Conservation (phyloP, 1,140 invertebrate genomes). For the Ooceraea biroi region DNA sequence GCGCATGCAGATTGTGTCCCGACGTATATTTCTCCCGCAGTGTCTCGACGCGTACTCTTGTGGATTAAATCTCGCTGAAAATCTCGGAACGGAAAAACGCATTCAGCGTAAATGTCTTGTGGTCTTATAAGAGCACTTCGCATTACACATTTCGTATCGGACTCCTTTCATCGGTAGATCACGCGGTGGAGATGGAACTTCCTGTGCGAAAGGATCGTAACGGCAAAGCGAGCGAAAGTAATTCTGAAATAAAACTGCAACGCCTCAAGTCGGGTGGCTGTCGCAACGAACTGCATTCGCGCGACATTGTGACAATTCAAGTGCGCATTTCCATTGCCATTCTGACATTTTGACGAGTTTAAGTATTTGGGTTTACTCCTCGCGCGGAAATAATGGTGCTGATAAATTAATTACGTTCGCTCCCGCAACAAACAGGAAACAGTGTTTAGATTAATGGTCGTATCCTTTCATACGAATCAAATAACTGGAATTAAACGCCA, state of each 20-base stretch:
- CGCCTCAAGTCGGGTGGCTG: conserved; percentile 29
- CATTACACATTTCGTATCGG: conserved; percentile 11
- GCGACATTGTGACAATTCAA: conserved; percentile 30
- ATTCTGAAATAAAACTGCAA: conserved; percentile 20
- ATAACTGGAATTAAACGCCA: conserved; percentile 24
- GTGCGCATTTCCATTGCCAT: neutral
- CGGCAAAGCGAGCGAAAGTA: conserved; percentile 46
- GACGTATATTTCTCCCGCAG: neutral
- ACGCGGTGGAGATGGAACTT: conserved; percentile 15
- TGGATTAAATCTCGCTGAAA: conserved; percentile 46
- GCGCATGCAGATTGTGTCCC: neutral
- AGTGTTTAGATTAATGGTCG: conserved; percentile 24
- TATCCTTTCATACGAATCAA: conserved; percentile 14
- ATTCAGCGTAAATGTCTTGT: conserved; percentile 23
- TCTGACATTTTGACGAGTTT: conserved; percentile 4
- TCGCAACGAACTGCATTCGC: conserved; percentile 22
- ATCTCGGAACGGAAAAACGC: neutral
- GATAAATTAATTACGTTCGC: neutral
- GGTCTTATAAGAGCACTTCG: conserved; percentile 6
- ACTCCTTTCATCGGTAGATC: conserved; percentile 1
- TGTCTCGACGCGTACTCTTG: no score
- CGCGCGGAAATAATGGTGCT: neutral
- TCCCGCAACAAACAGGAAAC: neutral
- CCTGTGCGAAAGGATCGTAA: conserved; percentile 27
- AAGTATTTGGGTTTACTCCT: conserved; percentile 25